phyloP scores from a whole-genome alignment of 2,113 vertebrate genomes.

The Nesoenas mayeri region DNA sequence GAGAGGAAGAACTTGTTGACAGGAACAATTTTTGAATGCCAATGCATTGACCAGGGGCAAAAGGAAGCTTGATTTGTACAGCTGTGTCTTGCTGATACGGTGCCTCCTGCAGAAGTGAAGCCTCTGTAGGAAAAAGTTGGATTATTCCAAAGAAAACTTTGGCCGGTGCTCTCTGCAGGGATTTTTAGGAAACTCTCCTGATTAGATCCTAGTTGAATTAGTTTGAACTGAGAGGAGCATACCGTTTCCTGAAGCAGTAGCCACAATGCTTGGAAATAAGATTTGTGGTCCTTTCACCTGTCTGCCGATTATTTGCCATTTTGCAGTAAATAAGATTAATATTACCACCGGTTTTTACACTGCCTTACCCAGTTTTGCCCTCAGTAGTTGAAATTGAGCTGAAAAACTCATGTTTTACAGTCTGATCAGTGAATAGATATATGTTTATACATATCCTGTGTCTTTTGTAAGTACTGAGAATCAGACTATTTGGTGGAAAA shows the following conservation, averaged over 20 bases:
- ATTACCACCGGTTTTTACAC: not conserved
- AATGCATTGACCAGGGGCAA: not conserved
- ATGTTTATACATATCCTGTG: not conserved
- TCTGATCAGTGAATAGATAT: not conserved
- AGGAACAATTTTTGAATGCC: not conserved
- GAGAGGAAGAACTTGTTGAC: not conserved
- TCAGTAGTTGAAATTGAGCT: not conserved
- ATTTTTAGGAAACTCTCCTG: not conserved
- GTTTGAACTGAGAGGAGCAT: not conserved
- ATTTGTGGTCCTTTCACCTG: not conserved
- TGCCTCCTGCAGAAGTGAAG: not conserved
- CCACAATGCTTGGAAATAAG: not conserved
- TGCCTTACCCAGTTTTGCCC: not conserved
- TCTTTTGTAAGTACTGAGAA: not conserved
- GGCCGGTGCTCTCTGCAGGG: not conserved
- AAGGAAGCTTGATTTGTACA: not conserved
- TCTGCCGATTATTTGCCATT: not conserved
- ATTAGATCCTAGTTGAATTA: not conserved
- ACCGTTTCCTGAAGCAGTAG: not conserved
- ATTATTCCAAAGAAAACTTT: not conserved
- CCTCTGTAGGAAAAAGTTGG: not conserved
- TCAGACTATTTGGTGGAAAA: not conserved
- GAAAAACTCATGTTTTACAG: not conserved
- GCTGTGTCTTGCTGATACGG: fast-evolving
- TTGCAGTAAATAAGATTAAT: not conserved